These are phyloP conservation scores for Rhingia rostrata DNA, from an alignment of 2,888 invertebrate species.

Conservation along the genomic window DNA sequence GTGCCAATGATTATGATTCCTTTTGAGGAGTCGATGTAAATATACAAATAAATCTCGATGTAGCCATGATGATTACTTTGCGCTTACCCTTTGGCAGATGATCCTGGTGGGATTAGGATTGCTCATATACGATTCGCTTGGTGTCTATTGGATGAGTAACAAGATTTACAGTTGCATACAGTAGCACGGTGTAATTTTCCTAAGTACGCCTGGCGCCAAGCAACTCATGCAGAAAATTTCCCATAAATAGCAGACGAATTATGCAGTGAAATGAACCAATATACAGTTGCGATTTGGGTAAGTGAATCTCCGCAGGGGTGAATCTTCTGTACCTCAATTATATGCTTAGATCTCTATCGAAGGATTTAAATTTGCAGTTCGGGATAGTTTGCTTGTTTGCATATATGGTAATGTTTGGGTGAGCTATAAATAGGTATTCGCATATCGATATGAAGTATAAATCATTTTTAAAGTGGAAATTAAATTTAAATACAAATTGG, in stretches of 20 bases:
- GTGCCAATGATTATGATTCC: constrained; percentile 15
- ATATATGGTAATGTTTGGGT: not conserved
- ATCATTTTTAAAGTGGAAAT: constrained; percentile 5
- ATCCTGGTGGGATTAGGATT: constrained; percentile 58
- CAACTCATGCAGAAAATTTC: constrained; percentile 35
- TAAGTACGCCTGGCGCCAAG: constrained; percentile 59
- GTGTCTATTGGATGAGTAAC: constrained; percentile 18
- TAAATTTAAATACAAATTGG: not conserved
- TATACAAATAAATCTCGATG: constrained; percentile 3
- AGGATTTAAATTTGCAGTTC: constrained; percentile 7
- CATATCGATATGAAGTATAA: constrained; percentile 5
- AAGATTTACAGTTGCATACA: constrained; percentile 9
- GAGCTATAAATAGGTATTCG: constrained; percentile 3
- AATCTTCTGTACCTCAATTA: constrained; percentile 57
- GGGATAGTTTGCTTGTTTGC: not conserved
- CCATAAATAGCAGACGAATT: constrained; percentile 40
- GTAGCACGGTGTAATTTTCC: constrained; percentile 22
- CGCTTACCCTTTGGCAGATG: constrained; percentile 59
- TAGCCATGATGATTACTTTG: not conserved
- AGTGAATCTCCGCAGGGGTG: not conserved
- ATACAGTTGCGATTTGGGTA: not conserved
- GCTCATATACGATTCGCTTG: constrained; percentile 18
- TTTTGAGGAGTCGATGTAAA: not conserved
- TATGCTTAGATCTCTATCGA: constrained; percentile 34
- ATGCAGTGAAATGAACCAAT: not conserved